Base-by-base conservation (phyloP, 2,888 invertebrate species). In the Nephrotoma guestfalica region DNA sequence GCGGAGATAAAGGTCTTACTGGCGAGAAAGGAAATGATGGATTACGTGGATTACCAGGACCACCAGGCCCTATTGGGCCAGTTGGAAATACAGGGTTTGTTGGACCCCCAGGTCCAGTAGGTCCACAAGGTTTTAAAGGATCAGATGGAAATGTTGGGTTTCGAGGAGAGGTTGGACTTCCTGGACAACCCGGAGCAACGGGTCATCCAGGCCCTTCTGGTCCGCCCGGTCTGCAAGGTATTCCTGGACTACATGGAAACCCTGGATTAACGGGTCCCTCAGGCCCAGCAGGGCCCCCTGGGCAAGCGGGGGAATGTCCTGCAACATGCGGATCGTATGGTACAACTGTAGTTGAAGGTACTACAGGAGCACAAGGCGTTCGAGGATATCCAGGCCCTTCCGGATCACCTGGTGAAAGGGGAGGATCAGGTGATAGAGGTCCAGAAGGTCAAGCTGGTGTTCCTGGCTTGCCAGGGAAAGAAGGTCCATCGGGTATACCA, bases 261-360 rank as follows among this genome's bases (percentile, higher is more conserved):
- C 86, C 87, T 0, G 96, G 95, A 41, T 90, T 92, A 71, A 91
- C 93, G 30, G 95, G 95, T 87, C 91, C 92, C 71, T 92, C 94
- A 11, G 95, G 95, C 86, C 89, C 91, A 7, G 89, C 91, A 57
- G 96, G 96, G 85, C 94, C 92, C 5, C 86, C 90, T 4, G 96
- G 96, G 4, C 43, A 47, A 6, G 92, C 93, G 41, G 93, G 93
- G 40, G 97, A 96, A 13, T 6, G 42, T 45, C 47, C 42, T 3
- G 93, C 95, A 9, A 93, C 96, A 88, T 96, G 96, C 57, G 91
- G 95, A 18, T 94, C 96, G n/a, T 9, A 9, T 9, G 97, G 97
- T 83, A 93, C 93, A 1, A 93, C 96, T 88, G 98, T 97, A 87
- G 96, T 96, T 0, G 96, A 96, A 89, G 97, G 97, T 88, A 94